Base-by-base conservation (phyloP, 2,797 vertebrate species). In the Spheniscus humboldti region DNA sequence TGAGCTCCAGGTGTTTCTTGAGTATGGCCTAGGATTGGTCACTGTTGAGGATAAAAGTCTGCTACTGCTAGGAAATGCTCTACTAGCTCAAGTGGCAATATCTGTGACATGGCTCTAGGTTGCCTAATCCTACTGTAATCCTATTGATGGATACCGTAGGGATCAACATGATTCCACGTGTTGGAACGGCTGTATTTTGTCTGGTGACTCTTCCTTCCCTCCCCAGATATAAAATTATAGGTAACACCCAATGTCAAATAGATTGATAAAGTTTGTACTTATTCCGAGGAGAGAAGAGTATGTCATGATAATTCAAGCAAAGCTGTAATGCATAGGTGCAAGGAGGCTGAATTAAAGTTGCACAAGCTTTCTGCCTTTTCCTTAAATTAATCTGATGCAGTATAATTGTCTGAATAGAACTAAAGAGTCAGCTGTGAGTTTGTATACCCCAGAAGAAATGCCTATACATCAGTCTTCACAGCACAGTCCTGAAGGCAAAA, bases 391-490 rank as follows among this genome's bases (percentile, higher is more conserved):
- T 56, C 57, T 80, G 48, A 48, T 94, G 63, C 35, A 75, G 39
- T 59, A 27, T 66, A 95, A 90, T 86, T 83, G 41, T 67, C 75
- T 90, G 91, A 73, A 94, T 90, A 94, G 25, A 83, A 43, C 33
- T 41, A 41, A 55, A 90, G 85, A 20, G 43, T 91, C 79, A 90
- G 50, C 47, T 86, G 41, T 73, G 59, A 88, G 69, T 45, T 88
- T 87, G 48, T 72, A 52, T 31, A 79, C 9, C 11, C 45, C 0
- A 0, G 47, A 86, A 78, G 28, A 81, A 91, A 88, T 69, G 57
- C 15, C 33, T 76, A 3, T 81, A 59, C 76, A 33, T 81, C 59
- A 35, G 31, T 88, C 87, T 90, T 83, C 69, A 57, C 56, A 79
- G 48, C 18, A 53, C 56, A 92, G 47, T 79, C 37, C 69, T 39